A percentile compares a stretch with the other conserved stretches of the same genome.
Conservation (phyloP, 2,888 invertebrate species). For the Drosophila lutescens region DNA sequence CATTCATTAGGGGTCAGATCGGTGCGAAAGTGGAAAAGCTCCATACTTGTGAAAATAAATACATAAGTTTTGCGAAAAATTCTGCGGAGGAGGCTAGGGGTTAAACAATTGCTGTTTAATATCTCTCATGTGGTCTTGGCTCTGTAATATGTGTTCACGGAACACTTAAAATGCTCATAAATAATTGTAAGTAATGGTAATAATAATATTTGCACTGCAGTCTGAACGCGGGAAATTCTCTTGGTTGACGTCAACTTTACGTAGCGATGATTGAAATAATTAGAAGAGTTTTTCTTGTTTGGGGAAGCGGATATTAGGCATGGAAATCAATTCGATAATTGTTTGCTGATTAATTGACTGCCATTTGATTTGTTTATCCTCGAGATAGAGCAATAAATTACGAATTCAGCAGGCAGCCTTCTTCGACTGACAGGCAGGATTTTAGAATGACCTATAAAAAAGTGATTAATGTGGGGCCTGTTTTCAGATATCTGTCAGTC, state of each 20-base stretch:
- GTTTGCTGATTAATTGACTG: conserved; percentile 7
- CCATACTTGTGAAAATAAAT: conserved; percentile 27
- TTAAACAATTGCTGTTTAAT: conserved; percentile 49
- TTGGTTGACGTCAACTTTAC: conserved; percentile 4
- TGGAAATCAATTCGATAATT: conserved; percentile 1
- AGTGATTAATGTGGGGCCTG: not conserved
- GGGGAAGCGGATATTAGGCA: conserved; percentile 23
- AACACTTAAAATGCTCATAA: conserved; percentile 54
- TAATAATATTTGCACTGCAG: conserved; percentile 59
- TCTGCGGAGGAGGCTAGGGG: not conserved
- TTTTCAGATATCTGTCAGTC: not conserved
- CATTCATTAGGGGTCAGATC: conserved; percentile 44
- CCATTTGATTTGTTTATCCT: conserved; percentile 14
- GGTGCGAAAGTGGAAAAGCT: not conserved
- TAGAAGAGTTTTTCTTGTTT: not conserved
- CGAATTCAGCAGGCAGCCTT: not conserved
- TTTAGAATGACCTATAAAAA: not conserved
- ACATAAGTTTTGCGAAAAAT: conserved; percentile 7
- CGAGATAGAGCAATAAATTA: not conserved
- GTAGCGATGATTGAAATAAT: conserved; percentile 28
- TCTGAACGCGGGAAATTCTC: not conserved
- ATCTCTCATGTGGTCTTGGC: conserved; percentile 20
- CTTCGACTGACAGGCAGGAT: not conserved
- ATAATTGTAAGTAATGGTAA: conserved; percentile 58
- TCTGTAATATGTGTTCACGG: conserved; percentile 46